Evolutionary conservation across 2,888 invertebrate species (phyloP), one percentile per base, ranked within the genome.

Genomic region (Amphipoea oculea): DNA sequence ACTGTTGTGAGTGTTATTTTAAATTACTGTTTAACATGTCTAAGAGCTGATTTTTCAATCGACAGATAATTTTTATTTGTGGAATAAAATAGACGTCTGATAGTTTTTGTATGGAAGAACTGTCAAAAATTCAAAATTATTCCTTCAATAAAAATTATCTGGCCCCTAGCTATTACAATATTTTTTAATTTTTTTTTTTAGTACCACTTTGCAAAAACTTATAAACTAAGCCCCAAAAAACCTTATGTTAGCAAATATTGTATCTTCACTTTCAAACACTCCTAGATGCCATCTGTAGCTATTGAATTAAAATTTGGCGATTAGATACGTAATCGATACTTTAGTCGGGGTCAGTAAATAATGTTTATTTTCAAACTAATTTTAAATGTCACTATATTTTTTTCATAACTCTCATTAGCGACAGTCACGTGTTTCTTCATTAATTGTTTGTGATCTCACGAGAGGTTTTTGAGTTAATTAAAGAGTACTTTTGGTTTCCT

Each of bases 1-100:
- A 97, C 97, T 92, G 94, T 98, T 96, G 98, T 98, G 95, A 96
- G 97, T 94, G 79, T 76, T 48, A 7, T 62, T 40, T 71, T n/a
- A n/a, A 4, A 5, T 51, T 65, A 1, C 45, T 66, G 45, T 23
- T 65, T 60, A 20, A 51, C 51, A 17, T 51, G 14, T 51, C 4
- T 17, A 51, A 51, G 17, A 5, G 14, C 51, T 51, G 17, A 14
- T 14, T 48, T 48, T 48, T 51, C 17, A 4, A 51, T 17, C 17
- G 4, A 14, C 51, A 5, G 5, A 51, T 51, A 51, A 17, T 51
- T 17, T 51, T 51, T 51, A 51, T 17, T 51, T 17, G 14, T 48
- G 48, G 48, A 14, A 48, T 48, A 48, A 48, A 48, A 48, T 48
- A 4, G 48, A 48, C 48, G 14, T 0, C 48, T 48, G 14, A 51